Evolutionary conservation across 2,888 invertebrate species (phyloP), one percentile per base, ranked within the genome.

Genomic region (Drosophila mercatorum): DNA sequence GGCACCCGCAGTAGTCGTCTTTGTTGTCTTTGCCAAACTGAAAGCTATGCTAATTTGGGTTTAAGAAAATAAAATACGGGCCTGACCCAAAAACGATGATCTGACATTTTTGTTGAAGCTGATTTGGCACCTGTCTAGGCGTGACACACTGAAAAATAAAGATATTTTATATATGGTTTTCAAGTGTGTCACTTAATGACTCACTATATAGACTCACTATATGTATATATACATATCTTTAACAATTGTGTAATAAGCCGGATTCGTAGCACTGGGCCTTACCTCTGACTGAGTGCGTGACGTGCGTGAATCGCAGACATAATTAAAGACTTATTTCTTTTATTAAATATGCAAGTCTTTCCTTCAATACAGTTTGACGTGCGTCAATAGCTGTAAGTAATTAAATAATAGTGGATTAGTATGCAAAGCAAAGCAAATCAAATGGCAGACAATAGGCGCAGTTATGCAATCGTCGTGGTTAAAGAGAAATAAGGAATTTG

Each of bases 251-350:
- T 73, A 84, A 78, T 64, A 47, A 75, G 38, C 73, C 83, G 80
- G 86, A 83, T 72, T 80, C 69, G 69, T 57, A 60, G 73, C 53
- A 55, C 67, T 60, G 56, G 47, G 67, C 44, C 31, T 71, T 65
- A 46, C 59, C 62, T 49, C 36, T 56, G 53, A 56, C 22, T 38
- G 58, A 63, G 69, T 80, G 78, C 84, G 87, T 89, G 86, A 80
- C 69, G 64, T 75, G 83, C 84, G 59, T 86, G 51, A 80, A 72
- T 72, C 59, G 59, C 51, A 69, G 70, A 44, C 34, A 31, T 69
- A 72, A 80, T 88, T 83, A 68, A 26, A 58, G 41, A 60, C 28
- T 38, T 10, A n/a, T 17, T 17, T 12, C 38, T 51, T 12, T 28
- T 40, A 28, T 40, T 67, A 40, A 56, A 26, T 49, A 56, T 60